These are phyloP conservation scores for Acleris holmiana DNA, from an alignment of 2,888 invertebrate species.

Conservation along the genomic window DNA sequence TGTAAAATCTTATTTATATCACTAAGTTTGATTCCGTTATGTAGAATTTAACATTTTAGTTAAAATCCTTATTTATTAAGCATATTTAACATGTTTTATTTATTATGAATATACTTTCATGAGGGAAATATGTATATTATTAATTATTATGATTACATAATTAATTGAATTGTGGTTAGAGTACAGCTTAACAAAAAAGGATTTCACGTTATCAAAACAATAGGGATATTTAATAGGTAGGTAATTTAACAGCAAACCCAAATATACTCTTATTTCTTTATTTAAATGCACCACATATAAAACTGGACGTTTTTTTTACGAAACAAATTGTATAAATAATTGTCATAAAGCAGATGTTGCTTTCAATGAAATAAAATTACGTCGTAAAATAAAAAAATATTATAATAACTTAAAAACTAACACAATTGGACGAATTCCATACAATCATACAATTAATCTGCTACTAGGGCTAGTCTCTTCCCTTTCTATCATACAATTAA, in stretches of 20 bases:
- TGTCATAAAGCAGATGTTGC: constrained; percentile 38
- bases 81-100: not conserved
- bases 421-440: constrained; percentile 27
- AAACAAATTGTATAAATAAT: constrained; percentile 44
- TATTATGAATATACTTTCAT: too few relatives aligned
- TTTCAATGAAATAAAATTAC: constrained; percentile 40
- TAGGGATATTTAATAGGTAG: constrained; percentile 21
- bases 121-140: not conserved
- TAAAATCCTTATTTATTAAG: constrained; percentile 20
- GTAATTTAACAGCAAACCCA: constrained; percentile 37
- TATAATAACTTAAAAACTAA: constrained; percentile 44
- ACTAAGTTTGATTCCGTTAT: constrained; percentile 15
- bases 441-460: constrained; percentile 13
- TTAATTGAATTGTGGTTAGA: too few relatives aligned
- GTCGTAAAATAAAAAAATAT: constrained; percentile 43
- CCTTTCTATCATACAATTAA: not conserved
- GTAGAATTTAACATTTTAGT: constrained; percentile 3
- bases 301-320: constrained; percentile 48
- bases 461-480: not conserved
- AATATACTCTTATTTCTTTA: constrained; percentile 38
- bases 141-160: not conserved
- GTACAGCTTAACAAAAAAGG: constrained; percentile 14
- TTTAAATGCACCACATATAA: constrained; percentile 41
- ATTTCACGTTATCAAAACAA: constrained; percentile 13
- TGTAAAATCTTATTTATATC: constrained; percentile 4